A percentile compares a stretch with the other conserved stretches of the same genome.
phyloP scores from a whole-genome alignment of 1,140 invertebrate genomes.

The Saxidomus purpurata region DNA sequence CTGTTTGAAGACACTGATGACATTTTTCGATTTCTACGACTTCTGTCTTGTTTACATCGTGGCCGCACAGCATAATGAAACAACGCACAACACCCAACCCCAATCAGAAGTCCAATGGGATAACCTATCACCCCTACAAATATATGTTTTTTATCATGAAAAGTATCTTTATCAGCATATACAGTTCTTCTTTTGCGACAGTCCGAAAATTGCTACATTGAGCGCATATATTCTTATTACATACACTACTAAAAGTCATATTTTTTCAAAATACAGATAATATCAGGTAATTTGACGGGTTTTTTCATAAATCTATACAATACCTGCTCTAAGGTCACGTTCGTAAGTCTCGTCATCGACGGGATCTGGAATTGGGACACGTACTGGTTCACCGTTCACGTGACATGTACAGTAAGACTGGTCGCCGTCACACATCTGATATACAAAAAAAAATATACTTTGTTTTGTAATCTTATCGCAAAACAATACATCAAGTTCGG shows the following conservation, averaged over 20 bases:
- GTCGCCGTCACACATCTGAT: constrained; percentile 48
- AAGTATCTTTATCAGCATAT: no score
- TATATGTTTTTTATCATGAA: neutral
- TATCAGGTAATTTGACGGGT: no score
- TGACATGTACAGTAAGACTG: constrained; percentile 40
- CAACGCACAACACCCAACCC: neutral
- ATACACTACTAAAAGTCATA: no score
- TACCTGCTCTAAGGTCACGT: constrained; percentile 42
- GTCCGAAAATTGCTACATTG: no score
- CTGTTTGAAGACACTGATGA: neutral
- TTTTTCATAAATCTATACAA: no score
- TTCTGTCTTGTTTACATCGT: neutral
- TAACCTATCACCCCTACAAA: constrained; percentile 50
- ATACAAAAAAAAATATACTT: neutral
- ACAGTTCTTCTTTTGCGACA: neutral
- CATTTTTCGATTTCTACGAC: neutral
- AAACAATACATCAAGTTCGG: no score
- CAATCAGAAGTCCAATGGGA: constrained; percentile 33
- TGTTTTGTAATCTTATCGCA: no score
- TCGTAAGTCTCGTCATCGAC: constrained; percentile 34
- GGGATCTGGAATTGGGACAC: constrained; percentile 45
- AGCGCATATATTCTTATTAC: neutral
- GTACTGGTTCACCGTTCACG: constrained; percentile 41
- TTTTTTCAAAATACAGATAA: no score
- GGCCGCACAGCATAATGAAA: constrained; percentile 47